Percentiles rank a stretch among this genome's conserved stretches.
These are phyloP conservation scores for Vannuccia rotundouncinata DNA, from an alignment of 2,888 invertebrate genomes.

Conservation along the genomic window DNA sequence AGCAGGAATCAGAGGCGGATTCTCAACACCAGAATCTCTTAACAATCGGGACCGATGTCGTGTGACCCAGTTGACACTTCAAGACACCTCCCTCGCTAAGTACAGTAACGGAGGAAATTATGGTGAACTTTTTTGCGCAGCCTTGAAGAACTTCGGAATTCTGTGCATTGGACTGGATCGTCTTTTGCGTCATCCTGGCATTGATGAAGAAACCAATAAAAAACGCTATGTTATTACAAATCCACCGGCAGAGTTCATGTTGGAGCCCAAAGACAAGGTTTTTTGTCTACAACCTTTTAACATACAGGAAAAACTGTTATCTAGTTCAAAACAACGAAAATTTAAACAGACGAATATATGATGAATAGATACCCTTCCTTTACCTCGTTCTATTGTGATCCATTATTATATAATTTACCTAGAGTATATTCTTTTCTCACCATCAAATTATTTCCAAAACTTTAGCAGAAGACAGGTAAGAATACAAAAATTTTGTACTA, in stretches of 20 bases:
- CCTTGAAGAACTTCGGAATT: constrained; percentile 93
- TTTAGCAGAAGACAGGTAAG: too few relatives aligned
- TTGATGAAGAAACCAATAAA: too few relatives aligned
- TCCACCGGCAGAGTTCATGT: not conserved
- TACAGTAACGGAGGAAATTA: constrained; percentile 60
- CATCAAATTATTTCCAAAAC: too few relatives aligned
- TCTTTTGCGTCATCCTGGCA: too few relatives aligned
- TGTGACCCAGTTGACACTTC: constrained; percentile 78
- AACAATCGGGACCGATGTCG: constrained; percentile 91
- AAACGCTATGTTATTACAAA: constrained; percentile 24
- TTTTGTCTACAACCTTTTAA: constrained; percentile 24
- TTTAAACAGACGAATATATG: too few relatives aligned
- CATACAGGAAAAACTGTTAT: too few relatives aligned
- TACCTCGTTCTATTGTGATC: too few relatives aligned
- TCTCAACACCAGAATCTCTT: constrained; percentile 89
- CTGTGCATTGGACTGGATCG: constrained; percentile 97
- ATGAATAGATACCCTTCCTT: too few relatives aligned
- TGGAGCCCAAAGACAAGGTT: constrained; percentile 3
- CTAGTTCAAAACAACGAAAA: too few relatives aligned
- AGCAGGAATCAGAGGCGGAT: constrained; percentile 93
- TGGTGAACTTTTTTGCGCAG: constrained; percentile 91
- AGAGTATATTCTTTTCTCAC: too few relatives aligned
- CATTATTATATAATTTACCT: too few relatives aligned
- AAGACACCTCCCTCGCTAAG: constrained; percentile 42
- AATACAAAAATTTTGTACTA: too few relatives aligned